Evolutionary conservation across 2,888 invertebrate species (phyloP), one percentile per base, ranked within the genome.

Genomic region (Malacosoma neustria): DNA sequence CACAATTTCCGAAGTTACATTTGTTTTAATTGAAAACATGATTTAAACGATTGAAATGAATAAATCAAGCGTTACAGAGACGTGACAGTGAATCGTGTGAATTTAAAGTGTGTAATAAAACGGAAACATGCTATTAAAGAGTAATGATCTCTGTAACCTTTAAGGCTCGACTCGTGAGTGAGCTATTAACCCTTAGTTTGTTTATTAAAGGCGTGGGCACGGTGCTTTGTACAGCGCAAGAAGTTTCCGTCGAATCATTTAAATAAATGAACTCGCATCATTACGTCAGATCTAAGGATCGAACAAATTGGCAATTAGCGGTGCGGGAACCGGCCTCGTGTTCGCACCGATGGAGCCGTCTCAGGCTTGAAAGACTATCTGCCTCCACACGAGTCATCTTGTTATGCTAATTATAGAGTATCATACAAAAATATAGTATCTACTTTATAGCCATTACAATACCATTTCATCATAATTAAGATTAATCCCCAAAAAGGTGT

Each of bases 231-330:
- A 45, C 63, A 54, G 55, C 54, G 61, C 61, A 67, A 69, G 68
- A 69, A 72, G 60, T 80, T 81, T 81, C 73, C 72, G 80, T 73
- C 72, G 72, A 82, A 82, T 84, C 84, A 84, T 82, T 84, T 82
- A 73, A 81, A 84, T 82, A 82, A 84, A 82, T 79, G 82, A 84
- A 80, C 76, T 80, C 73, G 63, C 80, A 76, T 82, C 82, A 81
- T 84, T 81, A 81, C 74, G 79, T 76, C 70, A 73, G 82, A 79
- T 82, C 77, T 84, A 75, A 80, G 80, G 81, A 80, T 84, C 79
- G 80, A 80, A 81, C 82, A 84, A 85, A 85, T 84, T 84, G 84
- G 65, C 84, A 85, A 85, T 84, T 84, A 85, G 81, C 54, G 77
- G 70, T 68, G 66, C 67, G 57, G 54, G 60, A 49, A 59, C 56